A percentile compares a stretch with the other conserved stretches of the same genome.
These are phyloP conservation scores for Dinomys branickii DNA, from an alignment of 2,113 vertebrate genomes.

Conservation along the genomic window DNA sequence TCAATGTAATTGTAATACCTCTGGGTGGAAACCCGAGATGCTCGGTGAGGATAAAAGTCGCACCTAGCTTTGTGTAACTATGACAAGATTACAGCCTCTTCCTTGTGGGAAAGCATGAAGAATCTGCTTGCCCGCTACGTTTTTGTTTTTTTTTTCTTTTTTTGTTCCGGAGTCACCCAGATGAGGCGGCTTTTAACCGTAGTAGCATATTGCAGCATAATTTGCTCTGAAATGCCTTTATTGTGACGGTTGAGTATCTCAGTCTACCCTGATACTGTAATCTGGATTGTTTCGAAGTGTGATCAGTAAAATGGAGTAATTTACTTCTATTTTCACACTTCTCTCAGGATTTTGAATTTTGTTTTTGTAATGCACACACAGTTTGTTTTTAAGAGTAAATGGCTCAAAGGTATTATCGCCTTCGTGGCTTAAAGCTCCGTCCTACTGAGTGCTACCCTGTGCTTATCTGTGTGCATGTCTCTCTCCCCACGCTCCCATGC, in stretches of 20 bases:
- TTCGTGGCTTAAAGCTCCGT: conserved; percentile 30
- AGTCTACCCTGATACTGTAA: conserved; percentile 31
- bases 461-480: neutral
- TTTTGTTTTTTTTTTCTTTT: conserved; percentile 50
- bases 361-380: conserved; percentile 19
- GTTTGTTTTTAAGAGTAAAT: conserved; percentile 44
- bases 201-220: conserved; percentile 62
- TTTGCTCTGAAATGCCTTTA: conserved; percentile 26
- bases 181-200: conserved; percentile 65
- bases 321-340: neutral
- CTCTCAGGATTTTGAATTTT: conserved; percentile 7
- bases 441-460: neutral
- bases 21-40: conserved; percentile 14
- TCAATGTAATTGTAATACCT: conserved; percentile 15
- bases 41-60: neutral
- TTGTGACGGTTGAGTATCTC: conserved; percentile 34
- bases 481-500: neutral
- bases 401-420: neutral
- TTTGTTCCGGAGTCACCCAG: conserved; percentile 15
- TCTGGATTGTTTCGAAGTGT: neutral
- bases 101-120: conserved; percentile 22
- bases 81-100: conserved; percentile 48
- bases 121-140: conserved; percentile 6
- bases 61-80: neutral
- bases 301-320: conserved; percentile 47